Evolutionary conservation across 92 coral and sea anemone species (phyloP), one percentile per base, ranked within the genome.

Genomic region (Epizoanthus scotinus): DNA sequence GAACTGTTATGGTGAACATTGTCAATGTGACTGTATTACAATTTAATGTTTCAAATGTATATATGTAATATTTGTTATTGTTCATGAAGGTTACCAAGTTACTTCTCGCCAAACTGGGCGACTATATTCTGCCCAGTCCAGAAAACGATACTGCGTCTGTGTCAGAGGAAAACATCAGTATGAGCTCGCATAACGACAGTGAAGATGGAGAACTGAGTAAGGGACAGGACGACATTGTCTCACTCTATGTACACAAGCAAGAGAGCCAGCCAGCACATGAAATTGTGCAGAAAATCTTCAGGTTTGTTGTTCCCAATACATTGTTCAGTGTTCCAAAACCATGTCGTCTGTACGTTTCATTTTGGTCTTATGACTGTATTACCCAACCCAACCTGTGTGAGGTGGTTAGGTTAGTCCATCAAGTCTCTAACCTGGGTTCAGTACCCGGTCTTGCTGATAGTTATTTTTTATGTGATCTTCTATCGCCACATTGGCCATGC

Each of bases 221-320:
- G 50, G 79, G 73, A 18, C 63, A 60, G 67, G 87, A 81, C 2
- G 65, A 55, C 55, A 66, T 80, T 31, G 78, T 90, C 65, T 90
- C 89, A 9, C 78, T 95, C 81, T 93, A 87, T 78, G 90, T 90
- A 38, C 98, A 95, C 67, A 90, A 93, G 75, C 78, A 97, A 73
- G 92, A 74, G 61, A 91, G 91, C 47, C 97, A 93, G 54, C 92
- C 93, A 17, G 91, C 98, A 22, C 98, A 93, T 71, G 98, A 93
- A 70, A 86, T 95, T 54, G 98, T 95, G 5, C 98, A 92, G 85
- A 95, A 89, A 86, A 84, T 95, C 1, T 78, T 95, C 50, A 95
- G 98, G 98, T 94, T 71, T 36, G 83, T 7, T 28, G 1, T 3
- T 12, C 34, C 56, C 63, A 13, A 40, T 9, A 10, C 52, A 47